Base-by-base conservation (phyloP, 2,888 invertebrate genomes). In the Apotomis betuletana region DNA sequence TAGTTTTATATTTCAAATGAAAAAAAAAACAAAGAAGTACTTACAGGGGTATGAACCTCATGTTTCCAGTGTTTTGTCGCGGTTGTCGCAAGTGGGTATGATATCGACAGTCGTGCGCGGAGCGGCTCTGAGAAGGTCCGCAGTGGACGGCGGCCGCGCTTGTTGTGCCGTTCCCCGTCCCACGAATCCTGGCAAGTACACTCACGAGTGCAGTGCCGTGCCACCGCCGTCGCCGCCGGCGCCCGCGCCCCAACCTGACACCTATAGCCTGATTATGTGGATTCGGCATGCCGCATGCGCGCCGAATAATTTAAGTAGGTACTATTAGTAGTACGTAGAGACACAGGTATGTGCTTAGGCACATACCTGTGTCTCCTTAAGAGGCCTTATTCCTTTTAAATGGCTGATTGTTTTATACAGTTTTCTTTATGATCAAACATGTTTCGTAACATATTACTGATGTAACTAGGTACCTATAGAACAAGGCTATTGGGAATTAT, bases 11-110 rank as follows among this genome's bases (percentile, higher is more conserved):
- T 13, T 8, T 5, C 0, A 15, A 15, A 4, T 49, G 27, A 46
- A 3, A 57, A 61, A 61, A 15, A 70, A 68, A 27, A n/a, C 6
- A 65, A 60, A 76, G 76, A 65, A 67, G 75, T 79, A 91, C 92
- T 92, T 77, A 92, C 92, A 91, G 78, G 79, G 88, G 87, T 78
- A 91, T 83, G 78, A 90, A 88, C 86, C 88, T 92, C 92, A 92
- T 91, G 81, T 80, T 86, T 81, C 79, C 81, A 77, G 64, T 79
- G 78, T 74, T 78, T 77, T 77, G 79, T 70, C 60, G 74, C 73
- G 79, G 77, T 78, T 83, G 80, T 86, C 80, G 85, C 78, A 85
- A 85, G 84, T 83, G 81, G 81, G 79, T 83, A 84, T 85, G 82
- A 80, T 77, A 77, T 83, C 80, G 81, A 80, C 88, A 87, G 87